Base-by-base conservation (phyloP, 2,888 invertebrate species). In the Philereme vetulata region DNA sequence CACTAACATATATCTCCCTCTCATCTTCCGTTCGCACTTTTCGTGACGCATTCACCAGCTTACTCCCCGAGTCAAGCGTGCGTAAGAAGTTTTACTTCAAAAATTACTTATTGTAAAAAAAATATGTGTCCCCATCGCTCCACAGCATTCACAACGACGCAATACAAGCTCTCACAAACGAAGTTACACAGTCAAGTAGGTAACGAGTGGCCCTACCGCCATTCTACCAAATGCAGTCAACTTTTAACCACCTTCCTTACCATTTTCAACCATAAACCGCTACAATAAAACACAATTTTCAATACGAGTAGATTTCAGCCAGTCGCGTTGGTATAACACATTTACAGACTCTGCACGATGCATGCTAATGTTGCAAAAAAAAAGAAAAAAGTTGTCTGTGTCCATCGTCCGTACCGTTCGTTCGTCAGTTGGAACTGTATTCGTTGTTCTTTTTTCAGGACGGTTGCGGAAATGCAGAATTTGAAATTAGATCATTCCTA, bases 141-240 rank as follows among this genome's bases (percentile, higher is more conserved):
- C 34, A 54, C 35, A 78, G 81, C 66, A 68, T 57, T 21, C 9
- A 9, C 60, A 51, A 11, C 48, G 63, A 75, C 64, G 78, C 72
- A 72, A 72, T 75, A 75, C 80, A 75, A 79, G 80, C 81, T 77
- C 74, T 84, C 81, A 78, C 86, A 89, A 91, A 91, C 85, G 88
- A 90, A 90, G 90, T 91, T 91, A 90, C 85, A 88, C 87, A 90
- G 91, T 90, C 91, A 90, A 91, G 91, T 90, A 85, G 84, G 85
- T 86, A 90, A 90, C 90, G 90, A 89, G 90, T 87, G 87, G 86
- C 84, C 83, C 83, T 81, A 81, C 77, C 82, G 65, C 63, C 77
- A 84, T 84, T 82, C 80, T 84, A 78, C 81, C 77, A 46, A 60
- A 58, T 65, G 66, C 65, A 68, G 52, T 61, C 47, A 60, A 59